Base-by-base conservation (phyloP, 2,113 vertebrate genomes). In the Uria aalge region DNA sequence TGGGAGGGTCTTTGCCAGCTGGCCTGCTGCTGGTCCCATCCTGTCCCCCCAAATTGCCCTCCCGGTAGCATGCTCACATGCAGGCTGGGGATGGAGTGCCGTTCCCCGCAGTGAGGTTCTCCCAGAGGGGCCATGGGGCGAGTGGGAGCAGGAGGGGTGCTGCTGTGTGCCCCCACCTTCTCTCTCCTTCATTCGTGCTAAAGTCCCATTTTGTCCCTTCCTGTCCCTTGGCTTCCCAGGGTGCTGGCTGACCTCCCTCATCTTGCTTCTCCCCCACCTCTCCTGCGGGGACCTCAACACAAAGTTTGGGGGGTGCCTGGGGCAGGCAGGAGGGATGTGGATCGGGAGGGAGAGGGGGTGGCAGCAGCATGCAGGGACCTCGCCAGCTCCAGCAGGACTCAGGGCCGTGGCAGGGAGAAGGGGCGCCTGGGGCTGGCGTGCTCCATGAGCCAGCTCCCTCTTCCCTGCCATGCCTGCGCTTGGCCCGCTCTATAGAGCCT, bases 321-420 rank as follows among this genome's bases (percentile, higher is more conserved):
- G 18, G 18, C 41, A 6, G 63, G 56, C 38, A 4, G 52, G 52
- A 62, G 45, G 15, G 50, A n/a, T 38, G 40, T 29, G 41, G 15
- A 6, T n/a, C 3, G 0, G 63, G 60, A 4, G 11, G 60, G 38
- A 60, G 77, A 11, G 6, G 10, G 64, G 73, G 69, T 55, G 64
- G 56, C 38, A 64, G 77, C n/a, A 43, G 50, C 4, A 1, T 13
- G n/a, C 12, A 7, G 60, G 59, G 74, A 63, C n/a, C 20, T 62
- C 0, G 0, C 60, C 32, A 4, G 26, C n/a, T 48, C 66, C 47
- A 5, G n/a, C 41, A 2, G 1, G 4, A n/a, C 41, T 81, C 7
- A 3, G 5, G 34, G 74, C 75, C 4, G 4, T n/a, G 43, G 68
- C 30, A 11, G 55, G 48, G 53, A 66, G 12, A 69, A 71, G 30